phyloP scores from a whole-genome alignment of 1,140 invertebrate species.

The Tetramorium simillimum region DNA sequence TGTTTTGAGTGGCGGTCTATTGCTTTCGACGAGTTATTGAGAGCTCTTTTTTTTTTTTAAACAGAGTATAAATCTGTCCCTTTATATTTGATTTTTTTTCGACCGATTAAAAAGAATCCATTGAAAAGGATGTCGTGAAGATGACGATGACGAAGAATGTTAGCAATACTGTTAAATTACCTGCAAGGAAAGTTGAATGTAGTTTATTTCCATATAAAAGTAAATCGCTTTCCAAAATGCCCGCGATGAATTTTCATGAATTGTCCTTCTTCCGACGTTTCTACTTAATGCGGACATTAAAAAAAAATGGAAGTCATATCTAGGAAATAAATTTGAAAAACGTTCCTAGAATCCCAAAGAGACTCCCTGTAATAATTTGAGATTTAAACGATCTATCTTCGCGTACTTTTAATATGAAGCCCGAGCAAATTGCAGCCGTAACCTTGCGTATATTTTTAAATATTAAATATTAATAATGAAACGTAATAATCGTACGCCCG shows the following conservation, averaged over 20 bases:
- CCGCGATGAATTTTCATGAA: conserved; percentile 50
- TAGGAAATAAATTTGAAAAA: conserved; percentile 22
- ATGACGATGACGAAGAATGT: not conserved
- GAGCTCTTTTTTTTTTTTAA: conserved; percentile 11
- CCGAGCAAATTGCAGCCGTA: not conserved
- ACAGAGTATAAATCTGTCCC: not conserved
- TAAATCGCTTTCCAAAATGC: conserved; percentile 25
- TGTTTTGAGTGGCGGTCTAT: conserved; percentile 2
- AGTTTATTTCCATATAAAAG: conserved; percentile 18
- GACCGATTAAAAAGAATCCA: not conserved
- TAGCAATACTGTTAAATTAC: conserved; percentile 6
- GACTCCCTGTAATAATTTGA: not conserved
- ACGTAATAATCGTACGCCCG: not conserved
- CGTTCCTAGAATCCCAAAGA: not conserved
- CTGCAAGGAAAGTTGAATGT: not conserved
- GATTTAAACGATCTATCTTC: not conserved
- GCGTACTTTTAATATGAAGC: not conserved
- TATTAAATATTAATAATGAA: not conserved
- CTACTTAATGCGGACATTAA: conserved; percentile 33
- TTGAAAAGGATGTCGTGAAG: not conserved
- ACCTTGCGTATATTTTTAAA: not conserved
- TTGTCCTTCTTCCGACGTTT: conserved; percentile 1
- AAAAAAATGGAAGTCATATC: not conserved
- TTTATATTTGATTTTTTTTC: not conserved
- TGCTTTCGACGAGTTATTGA: not conserved